A percentile compares a stretch with the other conserved stretches of the same genome.
phyloP scores from a whole-genome alignment of 1,140 invertebrate species.

The Psix sp. region DNA sequence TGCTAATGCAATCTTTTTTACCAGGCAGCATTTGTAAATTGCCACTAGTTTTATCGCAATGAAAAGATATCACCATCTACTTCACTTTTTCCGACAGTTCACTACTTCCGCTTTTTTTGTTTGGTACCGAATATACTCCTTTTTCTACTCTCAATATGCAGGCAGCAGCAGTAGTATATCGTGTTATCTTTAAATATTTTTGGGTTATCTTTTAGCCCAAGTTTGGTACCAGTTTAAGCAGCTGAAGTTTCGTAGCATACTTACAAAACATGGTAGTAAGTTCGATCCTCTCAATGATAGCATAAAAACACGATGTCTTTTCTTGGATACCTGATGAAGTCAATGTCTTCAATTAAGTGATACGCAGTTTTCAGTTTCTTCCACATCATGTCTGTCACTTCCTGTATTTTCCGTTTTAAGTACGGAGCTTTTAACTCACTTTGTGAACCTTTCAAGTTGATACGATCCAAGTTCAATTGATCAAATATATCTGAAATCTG shows the following conservation, averaged over 20 bases:
- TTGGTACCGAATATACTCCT: constrained; percentile 22
- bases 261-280: neutral
- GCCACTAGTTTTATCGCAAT: constrained; percentile 26
- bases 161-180: neutral
- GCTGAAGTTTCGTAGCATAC: constrained; percentile 8
- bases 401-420: constrained; percentile 17
- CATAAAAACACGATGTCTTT: constrained; percentile 7
- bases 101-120: constrained; percentile 18
- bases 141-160: constrained; percentile 11
- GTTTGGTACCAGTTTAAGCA: constrained; percentile 14
- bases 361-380: constrained; percentile 22
- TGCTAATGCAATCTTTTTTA: constrained; percentile 27
- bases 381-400: constrained; percentile 7
- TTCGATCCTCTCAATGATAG: constrained; percentile 9
- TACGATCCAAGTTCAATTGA: no score
- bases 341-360: constrained; percentile 1
- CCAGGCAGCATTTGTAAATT: constrained; percentile 31
- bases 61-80: constrained; percentile 18
- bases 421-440: constrained; percentile 1
- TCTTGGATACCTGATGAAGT: neutral
- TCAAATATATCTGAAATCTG: no score
- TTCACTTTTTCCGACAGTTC: constrained; percentile 21
- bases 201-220: constrained; percentile 5
- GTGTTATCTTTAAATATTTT: neutral
- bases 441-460: no score